A percentile compares a stretch with the other conserved stretches of the same genome.
phyloP scores from a whole-genome alignment of 2,113 vertebrate species.

The Phocoena phocoena region DNA sequence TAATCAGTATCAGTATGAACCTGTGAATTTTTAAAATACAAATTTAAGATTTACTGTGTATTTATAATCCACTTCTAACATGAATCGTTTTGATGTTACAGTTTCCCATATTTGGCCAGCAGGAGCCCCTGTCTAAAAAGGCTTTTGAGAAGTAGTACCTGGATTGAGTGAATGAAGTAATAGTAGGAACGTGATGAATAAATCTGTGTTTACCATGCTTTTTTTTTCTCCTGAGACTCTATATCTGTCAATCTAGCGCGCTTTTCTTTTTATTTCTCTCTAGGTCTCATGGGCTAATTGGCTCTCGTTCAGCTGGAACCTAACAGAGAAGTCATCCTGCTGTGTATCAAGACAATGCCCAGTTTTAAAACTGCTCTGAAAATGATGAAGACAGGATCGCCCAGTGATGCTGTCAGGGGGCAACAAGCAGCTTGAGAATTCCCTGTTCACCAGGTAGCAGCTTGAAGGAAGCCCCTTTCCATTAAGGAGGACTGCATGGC shows the following conservation, averaged over 20 bases:
- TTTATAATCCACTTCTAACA: neutral
- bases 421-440: constrained; percentile 40
- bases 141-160: neutral
- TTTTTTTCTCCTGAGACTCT: neutral
- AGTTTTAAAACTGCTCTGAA: constrained; percentile 37
- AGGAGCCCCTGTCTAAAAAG: neutral
- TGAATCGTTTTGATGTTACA: neutral
- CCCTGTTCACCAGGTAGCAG: neutral
- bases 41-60: neutral
- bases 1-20: neutral
- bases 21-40: neutral
- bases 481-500: constrained; percentile 43
- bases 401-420: constrained; percentile 60
- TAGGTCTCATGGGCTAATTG: constrained; percentile 79
- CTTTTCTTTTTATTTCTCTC: constrained; percentile 6
- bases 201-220: neutral
- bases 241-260: neutral
- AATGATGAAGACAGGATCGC: neutral
- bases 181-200: neutral
- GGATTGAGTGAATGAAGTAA: neutral
- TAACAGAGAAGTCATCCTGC: constrained; percentile 60
- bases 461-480: constrained; percentile 5
- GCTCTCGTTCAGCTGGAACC: constrained; percentile 62
- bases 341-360: constrained; percentile 11
- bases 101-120: neutral